These are phyloP conservation scores for Philereme vetulata DNA, from an alignment of 2,888 invertebrate species.

Conservation along the genomic window DNA sequence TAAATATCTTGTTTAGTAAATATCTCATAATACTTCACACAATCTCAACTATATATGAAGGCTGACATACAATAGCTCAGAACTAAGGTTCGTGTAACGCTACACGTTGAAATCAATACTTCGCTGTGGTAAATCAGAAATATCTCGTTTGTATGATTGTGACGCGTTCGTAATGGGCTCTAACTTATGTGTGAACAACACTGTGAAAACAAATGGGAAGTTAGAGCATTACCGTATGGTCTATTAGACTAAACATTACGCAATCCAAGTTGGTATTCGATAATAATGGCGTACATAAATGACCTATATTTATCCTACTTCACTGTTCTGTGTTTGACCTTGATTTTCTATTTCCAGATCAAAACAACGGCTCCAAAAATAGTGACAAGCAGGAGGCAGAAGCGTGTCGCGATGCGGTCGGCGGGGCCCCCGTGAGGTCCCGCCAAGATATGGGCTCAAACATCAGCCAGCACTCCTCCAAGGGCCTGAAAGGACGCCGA, in stretches of 20 bases:
- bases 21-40: neutral
- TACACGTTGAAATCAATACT: conserved; percentile 40
- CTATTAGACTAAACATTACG: too few relatives aligned
- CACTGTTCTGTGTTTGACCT: conserved; percentile 2
- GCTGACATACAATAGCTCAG: conserved; percentile 25
- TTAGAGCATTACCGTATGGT: too few relatives aligned
- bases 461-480: conserved; percentile 89
- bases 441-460: conserved; percentile 89
- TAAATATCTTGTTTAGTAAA: too few relatives aligned
- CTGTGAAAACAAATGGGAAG: conserved; percentile 7
- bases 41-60: conserved; percentile 1
- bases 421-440: conserved; percentile 79
- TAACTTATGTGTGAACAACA: conserved; percentile 17
- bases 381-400: conserved; percentile 48
- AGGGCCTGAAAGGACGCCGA: conserved; percentile 88
- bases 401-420: conserved; percentile 66
- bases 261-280: too few relatives aligned
- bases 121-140: conserved; percentile 34
- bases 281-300: too few relatives aligned
- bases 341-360: conserved; percentile 51
- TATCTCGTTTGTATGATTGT: conserved; percentile 29
- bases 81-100: conserved; percentile 28
- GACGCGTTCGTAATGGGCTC: conserved; percentile 22
- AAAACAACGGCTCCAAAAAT: conserved; percentile 48
- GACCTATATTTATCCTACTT: too few relatives aligned